Percentiles rank a stretch among this genome's conserved stretches.
phyloP scores from a whole-genome alignment of 35 echinoderm and acorn worm species.

The Ophiothrix spiculata region DNA sequence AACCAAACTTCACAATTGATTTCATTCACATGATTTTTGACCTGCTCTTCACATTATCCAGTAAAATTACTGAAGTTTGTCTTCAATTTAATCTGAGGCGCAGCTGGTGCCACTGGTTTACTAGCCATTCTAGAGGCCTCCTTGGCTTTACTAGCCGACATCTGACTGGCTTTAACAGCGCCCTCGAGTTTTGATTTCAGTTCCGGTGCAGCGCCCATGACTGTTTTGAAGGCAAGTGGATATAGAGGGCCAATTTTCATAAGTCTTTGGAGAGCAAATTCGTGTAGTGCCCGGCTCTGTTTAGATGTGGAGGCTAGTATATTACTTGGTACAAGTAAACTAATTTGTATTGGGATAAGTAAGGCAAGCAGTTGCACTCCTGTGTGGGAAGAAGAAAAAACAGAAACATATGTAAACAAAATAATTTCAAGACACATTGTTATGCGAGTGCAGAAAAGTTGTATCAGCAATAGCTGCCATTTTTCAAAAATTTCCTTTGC shows the following conservation, averaged over 20 bases:
- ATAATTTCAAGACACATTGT: too few species aligned
- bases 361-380: conserved; percentile 81
- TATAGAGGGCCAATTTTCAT: conserved; percentile 95
- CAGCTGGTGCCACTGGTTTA: conserved; percentile 29
- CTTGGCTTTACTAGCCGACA: conserved; percentile 64
- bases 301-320: conserved; percentile 41
- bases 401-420: too few species aligned
- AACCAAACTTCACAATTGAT: too few species aligned
- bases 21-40: too few species aligned
- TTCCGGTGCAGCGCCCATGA: conserved; percentile 71
- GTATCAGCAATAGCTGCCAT: too few species aligned
- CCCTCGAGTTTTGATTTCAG: conserved; percentile 91
- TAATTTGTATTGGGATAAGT: conserved; percentile 84
- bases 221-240: conserved; percentile 76
- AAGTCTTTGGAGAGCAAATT: conserved; percentile 77
- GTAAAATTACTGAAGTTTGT: conserved; percentile 98
- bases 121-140: conserved; percentile 30
- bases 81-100: conserved; percentile 91
- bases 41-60: too few species aligned
- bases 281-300: conserved; percentile 74
- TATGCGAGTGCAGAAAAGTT: too few species aligned
- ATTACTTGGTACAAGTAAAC: conserved; percentile 39
- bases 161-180: conserved; percentile 69
- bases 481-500: too few species aligned
- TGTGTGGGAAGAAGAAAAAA: background rate